Percentiles rank a stretch among this genome's conserved stretches.
Evolutionary conservation across 1,140 invertebrate genomes (phyloP).

Genomic region (Diabrotica virgifera): DNA sequence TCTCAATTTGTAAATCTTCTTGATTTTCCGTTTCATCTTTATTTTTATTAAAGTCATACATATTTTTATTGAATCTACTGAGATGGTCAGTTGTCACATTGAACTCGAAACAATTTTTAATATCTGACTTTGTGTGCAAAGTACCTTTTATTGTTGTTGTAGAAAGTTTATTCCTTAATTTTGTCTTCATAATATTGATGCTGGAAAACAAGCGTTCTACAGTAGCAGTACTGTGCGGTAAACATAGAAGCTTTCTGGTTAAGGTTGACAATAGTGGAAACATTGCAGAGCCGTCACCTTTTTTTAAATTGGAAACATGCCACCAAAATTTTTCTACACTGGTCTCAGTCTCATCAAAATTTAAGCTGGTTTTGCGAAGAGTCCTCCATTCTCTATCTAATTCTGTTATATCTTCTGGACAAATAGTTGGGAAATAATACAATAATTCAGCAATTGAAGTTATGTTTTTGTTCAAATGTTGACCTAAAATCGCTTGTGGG

Average conservation of each 20-base stretch:
- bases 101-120: constrained; percentile 14
- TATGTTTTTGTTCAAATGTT: constrained; percentile 1
- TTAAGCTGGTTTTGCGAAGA: constrained; percentile 13
- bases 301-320: constrained; percentile 6
- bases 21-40: constrained; percentile 18
- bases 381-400: constrained; percentile 16
- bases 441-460: constrained; percentile 8
- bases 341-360: constrained; percentile 5
- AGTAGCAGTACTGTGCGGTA: constrained; percentile 17
- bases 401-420: constrained; percentile 21
- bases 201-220: constrained; percentile 16
- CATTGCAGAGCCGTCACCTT: background rate
- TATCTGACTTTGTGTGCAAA: constrained; percentile 9
- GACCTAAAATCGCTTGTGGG: constrained; percentile 3
- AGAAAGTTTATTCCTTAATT: constrained; percentile 13
- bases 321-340: background rate
- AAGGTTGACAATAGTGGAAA: constrained; percentile 17
- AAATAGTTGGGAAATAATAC: constrained; percentile 16
- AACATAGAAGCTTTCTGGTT: constrained; percentile 14
- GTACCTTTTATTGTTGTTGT: constrained; percentile 11
- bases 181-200: constrained; percentile 10
- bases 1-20: constrained; percentile 12
- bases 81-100: constrained; percentile 5
- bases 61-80: constrained; percentile 12
- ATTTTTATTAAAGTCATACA: constrained; percentile 11